These are phyloP conservation scores for Sylvilagus floridanus DNA, from an alignment of 2,797 vertebrate species.

Conservation along the genomic window DNA sequence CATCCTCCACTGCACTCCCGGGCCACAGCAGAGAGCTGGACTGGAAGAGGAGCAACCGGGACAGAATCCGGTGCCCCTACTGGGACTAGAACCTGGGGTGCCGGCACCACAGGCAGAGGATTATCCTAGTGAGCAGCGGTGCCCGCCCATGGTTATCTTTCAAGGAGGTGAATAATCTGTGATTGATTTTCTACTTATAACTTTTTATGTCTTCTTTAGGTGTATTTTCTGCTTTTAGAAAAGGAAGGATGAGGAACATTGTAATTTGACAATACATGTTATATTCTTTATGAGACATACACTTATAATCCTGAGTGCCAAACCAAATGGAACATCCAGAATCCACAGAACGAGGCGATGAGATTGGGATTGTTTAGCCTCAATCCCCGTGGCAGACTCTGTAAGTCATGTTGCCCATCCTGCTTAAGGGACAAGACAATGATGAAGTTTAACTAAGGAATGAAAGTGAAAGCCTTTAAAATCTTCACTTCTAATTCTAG, in stretches of 20 bases:
- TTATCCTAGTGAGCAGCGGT: no score
- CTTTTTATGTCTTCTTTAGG: not conserved
- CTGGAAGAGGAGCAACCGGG: no score
- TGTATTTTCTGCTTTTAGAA: slow-evolving; percentile 28
- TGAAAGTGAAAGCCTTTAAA: not conserved
- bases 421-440: not conserved
- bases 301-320: not conserved
- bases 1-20: no score
- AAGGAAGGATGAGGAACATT: not conserved
- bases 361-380: not conserved
- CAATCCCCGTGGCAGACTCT: fast-evolving
- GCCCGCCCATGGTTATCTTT: not conserved
- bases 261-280: not conserved
- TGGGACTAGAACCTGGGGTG: no score
- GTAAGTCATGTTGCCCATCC: not conserved
- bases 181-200: slow-evolving; percentile 14
- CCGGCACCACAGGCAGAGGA: no score
- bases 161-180: not conserved
- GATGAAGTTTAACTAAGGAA: not conserved
- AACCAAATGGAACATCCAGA: not conserved
- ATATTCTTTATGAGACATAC: not conserved
- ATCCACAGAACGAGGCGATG: not conserved
- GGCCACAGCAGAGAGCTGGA: no score
- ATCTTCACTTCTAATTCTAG: not conserved
- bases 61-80: no score